Conservation (phyloP, 2,113 vertebrate species). For the Urocolius indicus region DNA sequence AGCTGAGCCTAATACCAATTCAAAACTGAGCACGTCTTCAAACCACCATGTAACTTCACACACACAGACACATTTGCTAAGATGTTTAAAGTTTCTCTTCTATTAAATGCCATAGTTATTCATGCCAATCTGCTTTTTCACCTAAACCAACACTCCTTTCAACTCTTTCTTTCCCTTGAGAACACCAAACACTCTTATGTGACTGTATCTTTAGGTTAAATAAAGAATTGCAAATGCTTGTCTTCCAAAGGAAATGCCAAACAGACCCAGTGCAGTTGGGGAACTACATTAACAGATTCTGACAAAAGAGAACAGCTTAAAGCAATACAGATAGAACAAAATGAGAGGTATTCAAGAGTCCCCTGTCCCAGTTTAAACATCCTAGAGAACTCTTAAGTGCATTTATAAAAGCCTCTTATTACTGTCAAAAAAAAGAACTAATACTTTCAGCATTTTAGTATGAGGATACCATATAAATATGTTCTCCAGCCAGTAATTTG, state of each 20-base stretch:
- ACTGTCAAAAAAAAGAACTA: background rate
- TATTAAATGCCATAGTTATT: conserved; percentile 19
- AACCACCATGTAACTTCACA: background rate
- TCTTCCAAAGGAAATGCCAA: background rate
- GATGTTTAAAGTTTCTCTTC: conserved; percentile 24
- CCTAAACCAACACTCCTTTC: background rate
- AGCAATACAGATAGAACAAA: background rate
- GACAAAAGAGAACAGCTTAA: background rate
- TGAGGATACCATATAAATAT: background rate
- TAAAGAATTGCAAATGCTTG: conserved; percentile 18
- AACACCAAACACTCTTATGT: background rate
- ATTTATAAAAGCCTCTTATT: background rate
- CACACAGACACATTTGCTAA: background rate
- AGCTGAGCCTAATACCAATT: background rate
- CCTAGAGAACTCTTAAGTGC: background rate
- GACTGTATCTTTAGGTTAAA: background rate
- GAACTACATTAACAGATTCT: background rate
- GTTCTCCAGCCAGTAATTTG: background rate
- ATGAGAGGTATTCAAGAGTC: background rate
- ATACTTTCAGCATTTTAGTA: background rate
- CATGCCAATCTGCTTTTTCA: conserved; percentile 16
- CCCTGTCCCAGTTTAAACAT: background rate
- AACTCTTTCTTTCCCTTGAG: conserved; percentile 1
- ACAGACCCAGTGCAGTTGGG: background rate
- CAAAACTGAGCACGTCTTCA: background rate